Evolutionary conservation across 2,888 invertebrate genomes (phyloP).

Genomic region (Pyrocoelia pectoralis): DNA sequence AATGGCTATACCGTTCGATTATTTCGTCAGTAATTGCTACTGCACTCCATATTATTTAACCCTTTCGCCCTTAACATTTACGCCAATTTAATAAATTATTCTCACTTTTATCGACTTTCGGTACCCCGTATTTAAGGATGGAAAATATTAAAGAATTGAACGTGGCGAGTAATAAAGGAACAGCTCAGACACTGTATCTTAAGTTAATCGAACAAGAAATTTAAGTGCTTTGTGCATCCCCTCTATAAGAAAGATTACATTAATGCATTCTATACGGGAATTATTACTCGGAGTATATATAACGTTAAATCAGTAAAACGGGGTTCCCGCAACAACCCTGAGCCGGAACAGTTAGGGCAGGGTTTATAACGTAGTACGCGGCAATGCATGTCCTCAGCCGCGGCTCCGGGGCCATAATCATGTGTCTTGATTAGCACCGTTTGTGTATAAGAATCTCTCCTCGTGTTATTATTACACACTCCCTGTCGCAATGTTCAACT

Average conservation of each 20-base stretch:
- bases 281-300: conserved; percentile 34
- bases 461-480: conserved; percentile 53
- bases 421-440: conserved; percentile 62
- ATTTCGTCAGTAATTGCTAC: conserved; percentile 46
- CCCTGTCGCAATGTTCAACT: conserved; percentile 41
- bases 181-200: conserved; percentile 14
- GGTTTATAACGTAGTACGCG: conserved; percentile 52
- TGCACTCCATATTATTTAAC: conserved; percentile 31
- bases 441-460: conserved; percentile 58
- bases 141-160: background rate
- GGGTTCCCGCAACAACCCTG: conserved; percentile 33
- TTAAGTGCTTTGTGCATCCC: conserved; percentile 30
- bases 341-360: conserved; percentile 45
- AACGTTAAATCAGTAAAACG: conserved; percentile 38
- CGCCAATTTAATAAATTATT: background rate
- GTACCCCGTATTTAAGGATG: too few species aligned
- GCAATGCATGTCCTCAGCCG: conserved; percentile 52
- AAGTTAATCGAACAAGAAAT: conserved; percentile 35
- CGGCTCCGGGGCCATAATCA: conserved; percentile 58
- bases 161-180: background rate
- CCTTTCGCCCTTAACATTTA: conserved; percentile 15
- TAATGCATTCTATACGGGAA: conserved; percentile 37
- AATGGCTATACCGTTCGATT: conserved; percentile 47
- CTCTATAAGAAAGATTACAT: conserved; percentile 34
- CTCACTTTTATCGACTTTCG: background rate